phyloP scores from a whole-genome alignment of 2,888 invertebrate genomes.

The Sialis lutaria region DNA sequence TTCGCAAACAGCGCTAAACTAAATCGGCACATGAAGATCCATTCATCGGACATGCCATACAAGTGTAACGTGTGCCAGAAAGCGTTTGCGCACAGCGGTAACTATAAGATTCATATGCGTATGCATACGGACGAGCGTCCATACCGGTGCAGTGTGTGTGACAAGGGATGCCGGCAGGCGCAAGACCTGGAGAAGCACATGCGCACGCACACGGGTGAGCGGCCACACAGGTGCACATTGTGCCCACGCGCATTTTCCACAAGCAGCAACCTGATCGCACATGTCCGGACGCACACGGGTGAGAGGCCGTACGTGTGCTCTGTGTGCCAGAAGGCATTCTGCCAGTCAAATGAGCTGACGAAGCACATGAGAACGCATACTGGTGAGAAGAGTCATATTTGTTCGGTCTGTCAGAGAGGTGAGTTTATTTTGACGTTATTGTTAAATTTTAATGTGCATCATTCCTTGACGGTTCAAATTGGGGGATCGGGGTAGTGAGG shows the following conservation, averaged over 20 bases:
- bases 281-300: slow-evolving; percentile 27
- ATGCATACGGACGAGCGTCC: slow-evolving; percentile 25
- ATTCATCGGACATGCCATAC: slow-evolving; percentile 24
- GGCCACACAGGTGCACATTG: slow-evolving; percentile 25
- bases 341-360: slow-evolving; percentile 26
- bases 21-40: slow-evolving; percentile 26
- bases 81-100: slow-evolving; percentile 26
- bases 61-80: slow-evolving; percentile 26
- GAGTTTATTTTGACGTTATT: background rate
- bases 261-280: slow-evolving; percentile 28
- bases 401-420: slow-evolving; percentile 28
- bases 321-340: slow-evolving; percentile 27
- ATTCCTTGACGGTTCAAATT: no score
- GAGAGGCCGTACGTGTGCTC: slow-evolving; percentile 27
- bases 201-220: slow-evolving; percentile 28
- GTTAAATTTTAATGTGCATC: no score
- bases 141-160: slow-evolving; percentile 26
- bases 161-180: slow-evolving; percentile 26
- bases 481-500: no score
- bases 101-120: slow-evolving; percentile 25
- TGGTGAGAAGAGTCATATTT: slow-evolving; percentile 28
- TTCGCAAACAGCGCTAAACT: slow-evolving; percentile 23
- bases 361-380: slow-evolving; percentile 29
- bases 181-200: slow-evolving; percentile 29
- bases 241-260: slow-evolving; percentile 28